These are phyloP conservation scores for Typhlomys cinereus DNA, from an alignment of 2,113 vertebrate species.

Conservation along the genomic window DNA sequence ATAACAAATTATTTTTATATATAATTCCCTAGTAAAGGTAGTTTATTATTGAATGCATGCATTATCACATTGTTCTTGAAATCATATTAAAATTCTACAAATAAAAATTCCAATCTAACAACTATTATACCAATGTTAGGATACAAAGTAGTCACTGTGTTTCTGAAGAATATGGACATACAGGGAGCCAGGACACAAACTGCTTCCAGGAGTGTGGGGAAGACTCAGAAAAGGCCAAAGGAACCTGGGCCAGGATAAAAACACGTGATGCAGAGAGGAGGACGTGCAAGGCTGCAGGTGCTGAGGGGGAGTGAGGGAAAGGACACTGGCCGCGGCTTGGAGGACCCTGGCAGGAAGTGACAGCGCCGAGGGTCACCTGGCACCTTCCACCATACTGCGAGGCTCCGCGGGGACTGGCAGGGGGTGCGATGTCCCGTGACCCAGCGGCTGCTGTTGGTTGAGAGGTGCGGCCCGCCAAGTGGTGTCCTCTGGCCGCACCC, in stretches of 20 bases:
- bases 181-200: neutral
- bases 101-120: conserved; percentile 35
- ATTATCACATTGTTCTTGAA: conserved; percentile 38
- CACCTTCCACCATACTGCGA: fast-evolving
- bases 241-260: fast-evolving
- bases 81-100: conserved; percentile 19
- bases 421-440: neutral
- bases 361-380: neutral
- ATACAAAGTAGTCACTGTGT: neutral
- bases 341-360: neutral
- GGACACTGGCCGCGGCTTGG: neutral
- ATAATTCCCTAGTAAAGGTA: neutral
- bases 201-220: neutral
- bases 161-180: neutral
- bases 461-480: neutral
- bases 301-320: neutral
- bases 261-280: neutral
- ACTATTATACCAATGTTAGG: conserved; percentile 2
- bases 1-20: conserved; percentile 27
- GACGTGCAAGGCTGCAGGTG: neutral
- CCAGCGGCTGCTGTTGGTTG: neutral
- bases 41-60: conserved; percentile 32
- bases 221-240: neutral
- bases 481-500: neutral
- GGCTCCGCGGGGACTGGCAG: fast-evolving